A percentile compares a stretch with the other conserved stretches of the same genome.
Conservation (phyloP, 2,888 invertebrate genomes). For the Nymphalis c-album region DNA sequence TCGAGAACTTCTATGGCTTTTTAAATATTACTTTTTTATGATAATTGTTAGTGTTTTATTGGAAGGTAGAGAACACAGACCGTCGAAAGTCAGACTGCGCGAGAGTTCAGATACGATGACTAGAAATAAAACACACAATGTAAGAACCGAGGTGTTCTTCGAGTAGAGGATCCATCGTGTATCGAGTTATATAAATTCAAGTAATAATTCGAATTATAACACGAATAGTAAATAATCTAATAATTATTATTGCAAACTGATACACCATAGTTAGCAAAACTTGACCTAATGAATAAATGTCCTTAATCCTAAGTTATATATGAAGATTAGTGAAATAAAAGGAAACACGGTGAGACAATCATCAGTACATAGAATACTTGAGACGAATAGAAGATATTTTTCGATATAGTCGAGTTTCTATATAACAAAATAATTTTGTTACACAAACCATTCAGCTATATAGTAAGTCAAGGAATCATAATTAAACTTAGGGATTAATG, state of each 20-base stretch:
- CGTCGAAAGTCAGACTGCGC: no score
- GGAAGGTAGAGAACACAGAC: no score
- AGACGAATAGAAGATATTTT: background rate
- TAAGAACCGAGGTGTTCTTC: no score
- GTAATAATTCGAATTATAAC: no score
- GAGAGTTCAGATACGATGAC: no score
- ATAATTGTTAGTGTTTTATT: no score
- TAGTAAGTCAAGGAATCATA: conserved; percentile 28
- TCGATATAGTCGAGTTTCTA: background rate
- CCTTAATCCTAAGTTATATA: background rate
- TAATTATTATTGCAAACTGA: background rate
- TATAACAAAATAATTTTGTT: conserved; percentile 18
- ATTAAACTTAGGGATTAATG: conserved; percentile 3
- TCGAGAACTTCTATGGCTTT: no score
- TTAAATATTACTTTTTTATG: no score
- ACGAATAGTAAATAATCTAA: background rate
- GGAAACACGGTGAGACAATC: background rate
- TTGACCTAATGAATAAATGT: background rate
- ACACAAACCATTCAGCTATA: conserved; percentile 34
- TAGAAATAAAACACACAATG: no score
- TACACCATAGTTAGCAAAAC: background rate
- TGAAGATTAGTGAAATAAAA: background rate
- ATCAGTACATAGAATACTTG: conserved; percentile 5
- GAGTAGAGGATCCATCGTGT: background rate
- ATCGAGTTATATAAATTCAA: background rate